Percentiles rank a stretch among this genome's conserved stretches.
phyloP scores from a whole-genome alignment of 1,140 invertebrate species.

The Hylaeus volcanicus region DNA sequence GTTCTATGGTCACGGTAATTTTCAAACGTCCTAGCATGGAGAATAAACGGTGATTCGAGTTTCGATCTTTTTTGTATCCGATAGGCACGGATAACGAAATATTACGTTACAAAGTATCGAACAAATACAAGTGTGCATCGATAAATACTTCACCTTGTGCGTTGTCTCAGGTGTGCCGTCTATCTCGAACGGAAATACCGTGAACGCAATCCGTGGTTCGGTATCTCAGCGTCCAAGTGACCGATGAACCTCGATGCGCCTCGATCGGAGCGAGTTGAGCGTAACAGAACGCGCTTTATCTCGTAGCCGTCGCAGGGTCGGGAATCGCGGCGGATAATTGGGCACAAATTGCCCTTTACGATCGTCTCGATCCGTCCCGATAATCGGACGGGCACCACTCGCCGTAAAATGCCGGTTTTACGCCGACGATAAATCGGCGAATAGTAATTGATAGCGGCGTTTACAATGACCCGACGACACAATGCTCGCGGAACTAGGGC shows the following conservation, averaged over 20 bases:
- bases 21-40: no score
- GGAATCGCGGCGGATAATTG: slow-evolving; percentile 44
- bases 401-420: slow-evolving; percentile 17
- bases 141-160: no score
- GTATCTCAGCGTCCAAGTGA: no score
- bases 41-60: not conserved
- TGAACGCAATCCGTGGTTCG: no score
- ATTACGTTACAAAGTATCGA: no score
- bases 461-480: slow-evolving; percentile 25
- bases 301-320: not conserved
- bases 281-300: not conserved
- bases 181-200: no score
- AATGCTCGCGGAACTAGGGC: slow-evolving; percentile 1
- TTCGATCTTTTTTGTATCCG: not conserved
- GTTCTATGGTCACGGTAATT: no score
- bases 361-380: slow-evolving; percentile 22
- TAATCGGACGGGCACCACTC: slow-evolving; percentile 32
- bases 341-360: slow-evolving; percentile 44
- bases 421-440: slow-evolving; percentile 34
- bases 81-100: no score
- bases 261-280: not conserved
- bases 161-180: no score
- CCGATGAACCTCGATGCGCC: not conserved
- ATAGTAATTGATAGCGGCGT: slow-evolving; percentile 44
- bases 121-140: no score